phyloP scores from a whole-genome alignment of 2,113 vertebrate genomes.

The Parotia lawesii region DNA sequence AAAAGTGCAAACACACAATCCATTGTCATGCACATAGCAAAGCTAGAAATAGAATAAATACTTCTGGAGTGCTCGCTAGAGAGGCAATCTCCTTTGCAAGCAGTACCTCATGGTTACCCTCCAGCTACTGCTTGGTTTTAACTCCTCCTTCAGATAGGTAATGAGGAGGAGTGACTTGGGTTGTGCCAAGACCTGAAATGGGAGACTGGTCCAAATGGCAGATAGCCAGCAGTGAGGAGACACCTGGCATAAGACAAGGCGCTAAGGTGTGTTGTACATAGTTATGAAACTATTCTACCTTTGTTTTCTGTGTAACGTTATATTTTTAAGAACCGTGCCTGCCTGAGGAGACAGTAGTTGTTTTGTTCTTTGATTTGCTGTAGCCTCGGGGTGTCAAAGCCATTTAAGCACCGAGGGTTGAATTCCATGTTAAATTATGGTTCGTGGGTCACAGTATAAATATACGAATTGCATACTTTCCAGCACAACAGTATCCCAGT shows the following conservation, averaged over 20 bases:
- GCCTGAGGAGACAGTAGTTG: conserved; percentile 48
- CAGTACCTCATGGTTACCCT: not conserved
- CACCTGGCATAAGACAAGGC: conserved; percentile 31
- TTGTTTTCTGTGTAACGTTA: conserved; percentile 58
- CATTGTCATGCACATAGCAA: fast-evolving
- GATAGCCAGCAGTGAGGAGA: conserved; percentile 34
- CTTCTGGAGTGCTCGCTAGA: not conserved
- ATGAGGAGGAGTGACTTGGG: not conserved
- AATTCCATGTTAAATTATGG: conserved; percentile 64
- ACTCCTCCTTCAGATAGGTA: not conserved
- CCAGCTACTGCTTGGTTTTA: not conserved
- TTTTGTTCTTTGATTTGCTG: conserved; percentile 61
- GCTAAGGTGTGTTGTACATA: conserved; percentile 53
- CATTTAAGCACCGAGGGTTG: conserved; percentile 18
- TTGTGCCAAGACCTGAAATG: conserved; percentile 42
- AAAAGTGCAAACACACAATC: not conserved
- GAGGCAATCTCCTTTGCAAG: not conserved
- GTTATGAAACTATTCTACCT: conserved; percentile 57
- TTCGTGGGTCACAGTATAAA: conserved; percentile 51
- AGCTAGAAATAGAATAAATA: not conserved
- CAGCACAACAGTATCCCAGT: conserved; percentile 19
- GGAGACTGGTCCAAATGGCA: conserved; percentile 43
- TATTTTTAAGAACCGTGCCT: conserved; percentile 40
- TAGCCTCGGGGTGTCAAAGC: conserved; percentile 47
- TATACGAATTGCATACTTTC: conserved; percentile 45